Percentiles rank a stretch among this genome's conserved stretches.
phyloP scores from a whole-genome alignment of 1,140 invertebrate genomes.

The Pseudomyrmex pallidus region DNA sequence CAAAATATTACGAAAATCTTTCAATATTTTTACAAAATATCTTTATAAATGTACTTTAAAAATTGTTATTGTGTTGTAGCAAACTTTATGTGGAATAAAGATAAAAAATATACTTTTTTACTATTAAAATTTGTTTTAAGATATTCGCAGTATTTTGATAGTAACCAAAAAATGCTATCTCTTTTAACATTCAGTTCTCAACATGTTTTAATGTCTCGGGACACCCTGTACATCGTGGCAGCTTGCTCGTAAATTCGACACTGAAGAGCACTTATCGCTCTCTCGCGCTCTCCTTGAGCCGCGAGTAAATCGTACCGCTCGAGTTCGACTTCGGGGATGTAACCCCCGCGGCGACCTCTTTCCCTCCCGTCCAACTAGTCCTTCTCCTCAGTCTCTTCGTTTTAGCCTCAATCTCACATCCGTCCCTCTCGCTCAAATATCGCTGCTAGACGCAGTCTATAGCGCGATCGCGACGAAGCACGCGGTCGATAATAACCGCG shows the following conservation, averaged over 20 bases:
- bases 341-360: constrained; percentile 36
- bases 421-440: constrained; percentile 15
- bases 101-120: background rate
- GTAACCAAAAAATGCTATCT: background rate
- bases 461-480: constrained; percentile 38
- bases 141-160: background rate
- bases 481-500: constrained; percentile 68
- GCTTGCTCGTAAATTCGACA: constrained; percentile 67
- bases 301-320: constrained; percentile 59
- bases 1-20: background rate
- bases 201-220: constrained; percentile 35
- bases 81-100: background rate
- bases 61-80: constrained; percentile 3
- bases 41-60: background rate
- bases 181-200: constrained; percentile 1
- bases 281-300: constrained; percentile 54
- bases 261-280: constrained; percentile 73
- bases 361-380: constrained; percentile 2
- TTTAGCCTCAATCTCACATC: background rate
- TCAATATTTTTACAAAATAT: background rate
- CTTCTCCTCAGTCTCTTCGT: background rate
- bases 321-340: constrained; percentile 54
- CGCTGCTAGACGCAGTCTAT: constrained; percentile 38
- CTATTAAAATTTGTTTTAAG: background rate
- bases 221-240: constrained; percentile 41